A percentile compares a stretch with the other conserved stretches of the same genome.
Conservation (phyloP, 2,797 vertebrate genomes). For the Rhinoraja longicauda region DNA sequence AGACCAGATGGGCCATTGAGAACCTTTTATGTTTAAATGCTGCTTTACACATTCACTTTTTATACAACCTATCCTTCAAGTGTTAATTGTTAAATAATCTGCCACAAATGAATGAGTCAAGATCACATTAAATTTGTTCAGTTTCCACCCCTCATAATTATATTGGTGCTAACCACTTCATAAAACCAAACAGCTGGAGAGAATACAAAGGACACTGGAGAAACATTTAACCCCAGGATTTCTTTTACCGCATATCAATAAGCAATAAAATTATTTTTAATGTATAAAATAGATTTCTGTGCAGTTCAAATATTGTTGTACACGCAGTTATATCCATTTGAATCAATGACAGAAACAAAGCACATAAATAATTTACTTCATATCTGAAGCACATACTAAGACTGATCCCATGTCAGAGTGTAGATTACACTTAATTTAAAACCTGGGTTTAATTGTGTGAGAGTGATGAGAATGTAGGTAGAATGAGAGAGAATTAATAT, state of each 20-base stretch:
- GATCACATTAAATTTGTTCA: neutral
- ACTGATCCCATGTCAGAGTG: neutral
- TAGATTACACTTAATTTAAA: neutral
- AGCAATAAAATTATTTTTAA: conserved; percentile 11
- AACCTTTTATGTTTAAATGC: too few relatives aligned
- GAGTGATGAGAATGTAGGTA: too few relatives aligned
- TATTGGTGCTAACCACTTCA: neutral
- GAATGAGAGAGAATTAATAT: too few relatives aligned
- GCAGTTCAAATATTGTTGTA: conserved; percentile 20
- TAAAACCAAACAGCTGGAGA: neutral
- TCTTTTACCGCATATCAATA: neutral
- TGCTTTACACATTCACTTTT: too few relatives aligned
- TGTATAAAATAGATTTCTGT: conserved; percentile 5
- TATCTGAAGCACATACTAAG: neutral
- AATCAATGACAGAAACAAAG: neutral
- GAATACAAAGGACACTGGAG: neutral
- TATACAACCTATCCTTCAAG: too few relatives aligned
- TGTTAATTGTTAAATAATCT: neutral
- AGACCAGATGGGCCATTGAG: too few relatives aligned
- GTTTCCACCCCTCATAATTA: neutral
- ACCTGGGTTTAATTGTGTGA: too few relatives aligned
- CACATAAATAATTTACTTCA: neutral
- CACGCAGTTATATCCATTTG: neutral
- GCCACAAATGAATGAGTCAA: neutral
- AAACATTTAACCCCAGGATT: neutral